Evolutionary conservation across 30 jellyfish, hydroid and myxozoan species (phyloP).

Genomic region (Chrysaora quinquecirrha): DNA sequence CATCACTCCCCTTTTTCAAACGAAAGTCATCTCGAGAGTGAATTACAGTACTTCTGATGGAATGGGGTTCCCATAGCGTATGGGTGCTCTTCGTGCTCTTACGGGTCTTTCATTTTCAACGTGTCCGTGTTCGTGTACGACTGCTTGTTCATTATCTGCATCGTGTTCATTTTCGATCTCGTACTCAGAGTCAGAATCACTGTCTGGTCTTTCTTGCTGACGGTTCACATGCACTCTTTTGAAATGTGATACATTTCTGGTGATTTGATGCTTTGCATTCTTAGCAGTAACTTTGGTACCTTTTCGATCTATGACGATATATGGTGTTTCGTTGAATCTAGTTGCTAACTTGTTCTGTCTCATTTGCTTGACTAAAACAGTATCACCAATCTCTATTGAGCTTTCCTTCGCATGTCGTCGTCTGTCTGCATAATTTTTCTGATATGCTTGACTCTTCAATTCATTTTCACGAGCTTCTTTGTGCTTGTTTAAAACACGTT

Average conservation of each 20-base stretch:
- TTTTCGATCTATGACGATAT: slow-evolving; percentile 11
- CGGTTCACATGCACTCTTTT: neutral
- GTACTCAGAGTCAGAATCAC: neutral
- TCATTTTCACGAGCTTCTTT: too few relatives aligned
- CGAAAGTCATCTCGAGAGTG: neutral
- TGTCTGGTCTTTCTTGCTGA: neutral
- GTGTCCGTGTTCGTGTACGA: neutral
- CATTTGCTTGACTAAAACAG: slow-evolving; percentile 15
- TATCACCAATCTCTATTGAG: slow-evolving; percentile 1
- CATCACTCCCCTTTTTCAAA: neutral
- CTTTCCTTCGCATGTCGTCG: too few relatives aligned
- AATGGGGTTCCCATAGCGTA: neutral
- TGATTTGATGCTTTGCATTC: slow-evolving; percentile 4
- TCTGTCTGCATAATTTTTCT: too few relatives aligned
- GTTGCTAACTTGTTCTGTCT: neutral
- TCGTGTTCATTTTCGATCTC: neutral
- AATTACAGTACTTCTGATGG: neutral
- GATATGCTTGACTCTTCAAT: too few relatives aligned
- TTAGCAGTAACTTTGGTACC: slow-evolving; percentile 16
- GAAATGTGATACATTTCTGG: slow-evolving; percentile 12
- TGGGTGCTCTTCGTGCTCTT: neutral
- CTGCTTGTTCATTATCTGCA: neutral
- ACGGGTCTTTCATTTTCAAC: slow-evolving; percentile 4
- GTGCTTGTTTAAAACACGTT: too few relatives aligned
- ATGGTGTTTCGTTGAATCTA: slow-evolving; percentile 8